phyloP scores from a whole-genome alignment of 2,888 invertebrate species.

The Mythimna lalbum region DNA sequence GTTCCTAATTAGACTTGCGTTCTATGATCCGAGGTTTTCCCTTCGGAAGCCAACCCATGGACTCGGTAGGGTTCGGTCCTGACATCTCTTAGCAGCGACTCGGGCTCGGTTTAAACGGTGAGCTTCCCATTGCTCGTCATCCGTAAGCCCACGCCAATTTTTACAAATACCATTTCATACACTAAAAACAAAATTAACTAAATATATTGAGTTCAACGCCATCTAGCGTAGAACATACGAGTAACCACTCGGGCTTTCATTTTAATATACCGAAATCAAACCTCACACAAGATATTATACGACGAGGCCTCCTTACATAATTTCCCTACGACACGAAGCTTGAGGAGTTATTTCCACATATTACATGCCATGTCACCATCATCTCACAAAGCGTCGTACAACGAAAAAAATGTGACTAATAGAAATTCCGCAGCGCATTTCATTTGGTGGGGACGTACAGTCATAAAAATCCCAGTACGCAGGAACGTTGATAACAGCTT shows the following conservation, averaged over 20 bases:
- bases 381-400: conserved; percentile 33
- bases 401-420: conserved; percentile 53
- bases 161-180: no score
- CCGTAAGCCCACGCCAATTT: no score
- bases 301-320: background rate
- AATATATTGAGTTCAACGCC: no score
- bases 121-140: no score
- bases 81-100: no score
- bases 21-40: no score
- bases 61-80: no score
- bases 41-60: no score
- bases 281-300: conserved; percentile 17
- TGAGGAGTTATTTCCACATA: conserved; percentile 35
- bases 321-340: conserved; percentile 16
- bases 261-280: conserved; percentile 22
- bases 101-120: no score
- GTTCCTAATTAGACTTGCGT: no score
- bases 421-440: conserved; percentile 54
- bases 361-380: conserved; percentile 43
- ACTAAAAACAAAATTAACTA: no score
- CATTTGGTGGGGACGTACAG: conserved; percentile 33
- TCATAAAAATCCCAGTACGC: conserved; percentile 56
- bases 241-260: background rate
- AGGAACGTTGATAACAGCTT: conserved; percentile 63
- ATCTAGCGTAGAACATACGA: no score